Base-by-base conservation (phyloP, 2,113 vertebrate species). In the Vanacampus margaritifer region DNA sequence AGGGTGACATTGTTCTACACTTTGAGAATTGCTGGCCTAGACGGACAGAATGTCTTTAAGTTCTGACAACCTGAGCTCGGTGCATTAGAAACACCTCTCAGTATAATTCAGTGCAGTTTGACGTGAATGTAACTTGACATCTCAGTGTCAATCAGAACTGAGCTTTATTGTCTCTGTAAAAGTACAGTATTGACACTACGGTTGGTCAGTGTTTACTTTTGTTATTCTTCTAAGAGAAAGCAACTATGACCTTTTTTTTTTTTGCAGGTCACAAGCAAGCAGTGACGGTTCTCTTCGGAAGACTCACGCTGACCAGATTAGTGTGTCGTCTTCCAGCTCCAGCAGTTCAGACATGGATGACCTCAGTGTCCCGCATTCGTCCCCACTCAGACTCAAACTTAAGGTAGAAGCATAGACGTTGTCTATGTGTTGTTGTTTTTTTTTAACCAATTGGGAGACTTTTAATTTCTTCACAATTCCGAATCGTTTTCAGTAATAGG, bases 281-380 rank as follows among this genome's bases (percentile, higher is more conserved):
- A 77, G 72, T 16, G 92, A 93, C 10, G 71, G 79, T 68, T 72
- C 87, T 6, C 41, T 68, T 3, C 77, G 83, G 62, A 88, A 89
- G 71, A 84, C 89, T 0, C 78, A 86, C 17, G 72, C 79, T 0
- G 93, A 93, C 57, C 91, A 92, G 78, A 86, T 92, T 68, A 90
- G 90, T 12, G 76, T 91, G 26, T 91, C 92, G 0, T 93, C 92
- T 0, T 91, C 90, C 16, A 86, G 92, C 13, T 93, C 92, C 78
- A 89, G 89, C 67, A 67, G 90, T 41, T 92, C 90, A 10, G 91
- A 92, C 64, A 85, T 89, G 67, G 93, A 93, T 37, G 92, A 93
- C 17, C 76, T 90, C 50, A 64, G 76, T 21, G 58, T 28, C 26
- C 84, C 86, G 16, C 84, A 82, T 69, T 71, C 80, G 3, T 80